Evolutionary conservation across 2,888 invertebrate genomes (phyloP).

Genomic region (Ditylenchus weischeri): DNA sequence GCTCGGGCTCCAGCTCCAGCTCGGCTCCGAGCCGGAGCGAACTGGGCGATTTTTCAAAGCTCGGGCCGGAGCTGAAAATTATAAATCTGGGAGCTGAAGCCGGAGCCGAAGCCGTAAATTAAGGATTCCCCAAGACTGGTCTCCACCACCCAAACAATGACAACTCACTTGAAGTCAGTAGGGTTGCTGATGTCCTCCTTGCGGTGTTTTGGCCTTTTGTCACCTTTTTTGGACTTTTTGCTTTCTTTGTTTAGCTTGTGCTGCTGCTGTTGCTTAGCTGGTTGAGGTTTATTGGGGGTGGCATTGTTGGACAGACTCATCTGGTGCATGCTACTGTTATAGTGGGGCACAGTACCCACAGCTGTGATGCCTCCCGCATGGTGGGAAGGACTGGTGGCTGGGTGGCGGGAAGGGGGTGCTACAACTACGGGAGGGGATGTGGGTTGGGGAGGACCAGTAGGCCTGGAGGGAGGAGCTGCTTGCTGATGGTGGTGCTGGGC

Average conservation of each 20-base stretch:
- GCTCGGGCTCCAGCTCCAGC: too few relatives aligned
- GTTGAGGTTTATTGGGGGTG: slow-evolving; percentile 1
- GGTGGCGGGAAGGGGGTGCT: slow-evolving; percentile 3
- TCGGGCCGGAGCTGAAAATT: too few relatives aligned
- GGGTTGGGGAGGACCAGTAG: not conserved
- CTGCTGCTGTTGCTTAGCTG: slow-evolving; percentile 26
- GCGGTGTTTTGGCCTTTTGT: slow-evolving; percentile 44
- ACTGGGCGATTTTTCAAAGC: too few relatives aligned
- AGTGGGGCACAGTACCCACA: slow-evolving; percentile 26
- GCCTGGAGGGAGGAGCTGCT: slow-evolving; percentile 1
- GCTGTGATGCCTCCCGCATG: slow-evolving; percentile 25
- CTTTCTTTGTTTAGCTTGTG: slow-evolving; percentile 5
- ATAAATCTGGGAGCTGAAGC: too few relatives aligned
- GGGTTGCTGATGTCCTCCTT: slow-evolving; percentile 58
- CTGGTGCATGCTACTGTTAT: slow-evolving; percentile 8
- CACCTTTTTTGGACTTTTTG: slow-evolving; percentile 34
- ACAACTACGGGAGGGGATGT: not conserved
- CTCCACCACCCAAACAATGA: too few relatives aligned
- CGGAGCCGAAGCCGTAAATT: too few relatives aligned
- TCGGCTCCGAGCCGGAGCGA: too few relatives aligned
- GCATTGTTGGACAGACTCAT: not conserved
- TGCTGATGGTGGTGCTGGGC: not conserved
- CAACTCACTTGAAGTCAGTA: slow-evolving; percentile 54
- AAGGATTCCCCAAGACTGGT: too few relatives aligned
- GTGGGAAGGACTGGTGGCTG: not conserved